These are phyloP conservation scores for Neogale vison DNA, from an alignment of 2,113 vertebrate genomes.

Conservation along the genomic window DNA sequence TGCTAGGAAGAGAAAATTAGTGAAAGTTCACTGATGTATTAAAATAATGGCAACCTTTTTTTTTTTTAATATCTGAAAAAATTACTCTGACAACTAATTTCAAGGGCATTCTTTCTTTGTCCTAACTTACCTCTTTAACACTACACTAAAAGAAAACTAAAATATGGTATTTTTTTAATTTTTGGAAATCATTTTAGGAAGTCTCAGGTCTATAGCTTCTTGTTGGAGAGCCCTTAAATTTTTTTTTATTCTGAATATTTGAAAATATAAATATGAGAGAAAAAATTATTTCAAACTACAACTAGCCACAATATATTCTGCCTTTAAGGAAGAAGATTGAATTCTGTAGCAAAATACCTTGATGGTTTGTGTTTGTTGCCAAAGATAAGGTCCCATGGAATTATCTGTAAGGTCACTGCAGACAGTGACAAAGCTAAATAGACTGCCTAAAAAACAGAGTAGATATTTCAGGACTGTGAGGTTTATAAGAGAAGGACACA, in stretches of 20 bases:
- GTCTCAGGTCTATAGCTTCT: neutral
- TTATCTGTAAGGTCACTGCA: neutral
- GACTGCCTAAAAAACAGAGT: neutral
- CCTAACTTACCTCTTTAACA: neutral
- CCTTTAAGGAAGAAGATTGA: neutral
- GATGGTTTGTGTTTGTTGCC: neutral
- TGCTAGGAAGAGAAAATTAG: slow-evolving; percentile 44
- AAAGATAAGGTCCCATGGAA: neutral
- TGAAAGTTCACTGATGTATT: slow-evolving; percentile 31
- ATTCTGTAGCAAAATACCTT: neutral
- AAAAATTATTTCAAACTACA: neutral
- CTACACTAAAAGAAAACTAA: neutral
- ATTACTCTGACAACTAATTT: slow-evolving; percentile 15
- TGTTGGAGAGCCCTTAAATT: neutral
- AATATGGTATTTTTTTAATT: neutral
- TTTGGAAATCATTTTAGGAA: neutral
- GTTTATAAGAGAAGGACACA: neutral
- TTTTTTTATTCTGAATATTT: neutral
- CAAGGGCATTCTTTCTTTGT: neutral
- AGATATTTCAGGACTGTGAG: neutral
- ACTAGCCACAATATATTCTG: neutral
- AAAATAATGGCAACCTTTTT: slow-evolving; percentile 31
- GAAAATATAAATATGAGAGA: neutral
- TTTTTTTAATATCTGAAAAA: neutral
- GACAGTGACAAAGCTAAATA: neutral